A percentile compares a stretch with the other conserved stretches of the same genome.
phyloP scores from a whole-genome alignment of 1,140 invertebrate genomes.

The Theocolax elegans region DNA sequence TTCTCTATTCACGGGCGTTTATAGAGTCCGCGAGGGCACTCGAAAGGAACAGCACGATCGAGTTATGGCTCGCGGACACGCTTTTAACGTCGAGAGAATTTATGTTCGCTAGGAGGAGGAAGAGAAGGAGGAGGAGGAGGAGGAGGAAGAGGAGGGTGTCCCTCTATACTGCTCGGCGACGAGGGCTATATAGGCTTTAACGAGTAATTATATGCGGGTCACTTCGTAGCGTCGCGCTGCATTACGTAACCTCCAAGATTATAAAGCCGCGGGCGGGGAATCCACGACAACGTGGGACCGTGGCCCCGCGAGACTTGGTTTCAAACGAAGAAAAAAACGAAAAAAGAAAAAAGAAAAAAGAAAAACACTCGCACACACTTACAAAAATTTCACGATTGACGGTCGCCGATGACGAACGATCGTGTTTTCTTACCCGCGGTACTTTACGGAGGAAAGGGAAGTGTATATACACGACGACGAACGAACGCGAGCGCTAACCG shows the following conservation, averaged over 20 bases:
- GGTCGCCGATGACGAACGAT: not conserved
- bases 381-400: conserved; percentile 13
- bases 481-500: too few relatives aligned
- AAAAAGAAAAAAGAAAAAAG: too few relatives aligned
- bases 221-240: not conserved
- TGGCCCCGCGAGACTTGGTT: not conserved
- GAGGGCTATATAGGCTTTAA: too few relatives aligned
- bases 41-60: conserved; percentile 13
- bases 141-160: not conserved
- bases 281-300: not conserved
- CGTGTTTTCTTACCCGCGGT: not conserved
- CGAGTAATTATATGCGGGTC: conserved; percentile 32
- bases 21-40: not conserved
- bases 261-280: conserved; percentile 13
- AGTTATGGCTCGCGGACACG: conserved; percentile 28
- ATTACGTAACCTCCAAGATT: conserved; percentile 23
- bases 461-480: too few relatives aligned
- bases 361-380: too few relatives aligned
- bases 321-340: too few relatives aligned
- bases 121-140: too few relatives aligned
- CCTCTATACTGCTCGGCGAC: not conserved
- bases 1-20: not conserved
- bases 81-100: conserved; percentile 35
- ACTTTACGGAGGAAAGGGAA: too few relatives aligned
- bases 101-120: conserved; percentile 12